These are phyloP conservation scores for Liodrosophila aerea DNA, from an alignment of 2,888 invertebrate genomes.

Conservation along the genomic window DNA sequence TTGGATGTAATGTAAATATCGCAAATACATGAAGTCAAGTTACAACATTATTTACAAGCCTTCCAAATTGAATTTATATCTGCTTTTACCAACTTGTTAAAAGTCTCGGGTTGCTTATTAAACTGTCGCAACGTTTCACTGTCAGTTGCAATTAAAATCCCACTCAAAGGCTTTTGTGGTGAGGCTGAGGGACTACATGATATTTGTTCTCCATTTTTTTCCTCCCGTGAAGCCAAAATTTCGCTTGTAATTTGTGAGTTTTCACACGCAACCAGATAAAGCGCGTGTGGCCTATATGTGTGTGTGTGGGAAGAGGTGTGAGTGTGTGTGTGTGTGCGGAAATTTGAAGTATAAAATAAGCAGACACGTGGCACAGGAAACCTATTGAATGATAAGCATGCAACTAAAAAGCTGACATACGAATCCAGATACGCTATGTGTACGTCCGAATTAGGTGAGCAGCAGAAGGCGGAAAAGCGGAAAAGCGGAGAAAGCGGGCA, in stretches of 20 bases:
- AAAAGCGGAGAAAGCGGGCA: not conserved
- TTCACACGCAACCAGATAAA: slow-evolving; percentile 56
- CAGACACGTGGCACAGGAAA: slow-evolving; percentile 47
- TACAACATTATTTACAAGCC: too few species aligned
- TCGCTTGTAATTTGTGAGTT: slow-evolving; percentile 55
- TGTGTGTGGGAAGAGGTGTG: slow-evolving; percentile 28
- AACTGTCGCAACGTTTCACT: slow-evolving; percentile 34
- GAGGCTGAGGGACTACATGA: not conserved
- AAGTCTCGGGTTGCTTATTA: slow-evolving; percentile 36
- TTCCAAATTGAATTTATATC: too few species aligned
- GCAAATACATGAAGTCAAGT: too few species aligned
- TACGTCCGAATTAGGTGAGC: slow-evolving; percentile 38
- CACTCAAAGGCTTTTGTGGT: not conserved
- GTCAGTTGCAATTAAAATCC: slow-evolving; percentile 40
- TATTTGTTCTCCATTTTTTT: not conserved
- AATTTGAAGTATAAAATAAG: slow-evolving; percentile 42
- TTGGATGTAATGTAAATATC: too few species aligned
- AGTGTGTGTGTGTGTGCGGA: slow-evolving; percentile 16
- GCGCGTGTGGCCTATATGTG: too few species aligned
- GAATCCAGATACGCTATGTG: slow-evolving; percentile 13
- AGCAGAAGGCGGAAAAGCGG: slow-evolving; percentile 4
- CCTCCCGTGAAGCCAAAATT: slow-evolving; percentile 26
- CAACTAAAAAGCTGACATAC: slow-evolving; percentile 38
- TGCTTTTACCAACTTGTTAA: too few species aligned
- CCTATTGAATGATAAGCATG: slow-evolving; percentile 58